phyloP scores from a whole-genome alignment of 2,797 vertebrate genomes.

The Chiloscyllium punctatum region DNA sequence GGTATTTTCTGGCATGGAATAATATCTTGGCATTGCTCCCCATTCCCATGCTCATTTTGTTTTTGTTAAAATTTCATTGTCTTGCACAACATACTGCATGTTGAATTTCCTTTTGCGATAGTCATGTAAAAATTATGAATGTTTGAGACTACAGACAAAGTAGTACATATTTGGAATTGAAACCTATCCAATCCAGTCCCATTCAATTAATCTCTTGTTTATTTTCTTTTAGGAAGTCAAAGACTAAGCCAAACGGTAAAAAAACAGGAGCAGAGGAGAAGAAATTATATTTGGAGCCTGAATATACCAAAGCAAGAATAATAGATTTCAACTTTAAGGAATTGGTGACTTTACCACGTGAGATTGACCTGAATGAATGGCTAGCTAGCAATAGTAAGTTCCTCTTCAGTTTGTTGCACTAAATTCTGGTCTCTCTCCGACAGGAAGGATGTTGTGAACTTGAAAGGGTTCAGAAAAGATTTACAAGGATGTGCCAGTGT shows the following conservation, averaged over 20 bases:
- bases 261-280: constrained; percentile 87
- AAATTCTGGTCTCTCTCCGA: too few species aligned
- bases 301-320: constrained; percentile 87
- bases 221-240: constrained; percentile 77
- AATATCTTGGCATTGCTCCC: background rate
- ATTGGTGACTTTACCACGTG: constrained; percentile 87
- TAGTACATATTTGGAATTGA: constrained; percentile 17
- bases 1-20: background rate
- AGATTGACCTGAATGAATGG: constrained; percentile 99
- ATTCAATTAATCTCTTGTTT: constrained; percentile 33
- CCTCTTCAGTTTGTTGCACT: background rate
- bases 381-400: constrained; percentile 94
- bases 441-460: too few species aligned
- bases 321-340: constrained; percentile 93
- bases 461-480: too few species aligned
- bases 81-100: background rate
- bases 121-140: background rate
- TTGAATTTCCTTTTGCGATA: constrained; percentile 20
- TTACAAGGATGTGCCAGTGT: too few species aligned
- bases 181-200: background rate
- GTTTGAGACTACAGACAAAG: background rate
- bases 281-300: constrained; percentile 88
- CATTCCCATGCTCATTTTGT: constrained; percentile 35
- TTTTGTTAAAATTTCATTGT: constrained; percentile 30
- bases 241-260: constrained; percentile 97